phyloP scores from a whole-genome alignment of 2,888 invertebrate species.

The Drosophila barbarae region DNA sequence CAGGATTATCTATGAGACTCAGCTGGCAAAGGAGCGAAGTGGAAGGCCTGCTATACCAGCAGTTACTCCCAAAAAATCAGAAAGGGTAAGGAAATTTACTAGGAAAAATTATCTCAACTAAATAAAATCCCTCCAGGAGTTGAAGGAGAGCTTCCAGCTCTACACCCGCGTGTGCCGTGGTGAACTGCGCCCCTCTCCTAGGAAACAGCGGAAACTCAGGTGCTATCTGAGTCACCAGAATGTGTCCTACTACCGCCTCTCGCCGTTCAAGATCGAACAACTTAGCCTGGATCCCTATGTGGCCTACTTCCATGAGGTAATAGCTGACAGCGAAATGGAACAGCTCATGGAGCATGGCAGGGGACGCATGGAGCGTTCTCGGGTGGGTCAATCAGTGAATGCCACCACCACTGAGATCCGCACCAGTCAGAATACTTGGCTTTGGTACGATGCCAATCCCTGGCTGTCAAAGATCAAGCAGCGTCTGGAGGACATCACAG shows the following conservation, averaged over 20 bases:
- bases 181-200: conserved; percentile 78
- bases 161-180: conserved; percentile 79
- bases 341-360: conserved; percentile 58
- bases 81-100: background rate
- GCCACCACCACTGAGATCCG: conserved; percentile 81
- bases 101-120: too few relatives aligned
- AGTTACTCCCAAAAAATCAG: background rate
- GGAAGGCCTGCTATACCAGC: background rate
- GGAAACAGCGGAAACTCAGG: conserved; percentile 62
- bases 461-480: conserved; percentile 80
- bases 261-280: conserved; percentile 81
- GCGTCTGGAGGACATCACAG: conserved; percentile 58
- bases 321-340: conserved; percentile 80
- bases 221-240: conserved; percentile 58
- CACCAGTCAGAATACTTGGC: conserved; percentile 84
- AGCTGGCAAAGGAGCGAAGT: conserved; percentile 35
- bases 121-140: background rate
- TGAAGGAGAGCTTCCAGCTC: conserved; percentile 20
- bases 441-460: conserved; percentile 71
- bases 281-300: conserved; percentile 81
- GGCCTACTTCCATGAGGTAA: conserved; percentile 77
- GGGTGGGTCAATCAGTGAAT: conserved; percentile 51
- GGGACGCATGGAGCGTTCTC: conserved; percentile 42
- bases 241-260: conserved; percentile 52
- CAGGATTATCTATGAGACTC: conserved; percentile 17